Conservation (phyloP, 2,113 vertebrate species). For the Anser cygnoides region DNA sequence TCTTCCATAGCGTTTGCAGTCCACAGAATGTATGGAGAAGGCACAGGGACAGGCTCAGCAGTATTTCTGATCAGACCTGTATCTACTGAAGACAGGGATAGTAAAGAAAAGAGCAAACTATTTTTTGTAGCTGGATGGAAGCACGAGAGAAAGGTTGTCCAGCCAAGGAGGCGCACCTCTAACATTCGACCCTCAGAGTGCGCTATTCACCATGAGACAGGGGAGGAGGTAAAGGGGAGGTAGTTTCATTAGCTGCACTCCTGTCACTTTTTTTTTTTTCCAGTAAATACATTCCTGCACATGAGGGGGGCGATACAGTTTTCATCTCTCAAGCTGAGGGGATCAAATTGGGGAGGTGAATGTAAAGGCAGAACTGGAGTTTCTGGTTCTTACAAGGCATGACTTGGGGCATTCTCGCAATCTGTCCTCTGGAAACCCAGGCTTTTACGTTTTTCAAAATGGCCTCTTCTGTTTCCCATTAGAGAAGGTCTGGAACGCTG, state of each 20-base stretch:
- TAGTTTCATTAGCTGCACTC: not conserved
- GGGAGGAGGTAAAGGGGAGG: not conserved
- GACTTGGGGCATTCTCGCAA: not conserved
- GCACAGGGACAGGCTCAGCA: not conserved
- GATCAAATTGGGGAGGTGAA: not conserved
- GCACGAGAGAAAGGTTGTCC: not conserved
- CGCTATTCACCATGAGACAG: not conserved
- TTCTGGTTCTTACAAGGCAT: not conserved
- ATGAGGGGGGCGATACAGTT: not conserved
- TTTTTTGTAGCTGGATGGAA: rapidly evolving
- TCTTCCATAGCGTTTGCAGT: not conserved
- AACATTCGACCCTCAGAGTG: not conserved
- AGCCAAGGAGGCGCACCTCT: not conserved
- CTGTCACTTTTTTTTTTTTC: not conserved
- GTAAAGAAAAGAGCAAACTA: not conserved
- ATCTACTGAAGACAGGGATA: not conserved
- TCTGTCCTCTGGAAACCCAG: not conserved
- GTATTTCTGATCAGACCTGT: not conserved
- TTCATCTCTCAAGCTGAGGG: not conserved
- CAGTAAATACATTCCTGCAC: not conserved
- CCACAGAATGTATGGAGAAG: not conserved
- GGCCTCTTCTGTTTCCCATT: not conserved
- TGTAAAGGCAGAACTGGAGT: not conserved
- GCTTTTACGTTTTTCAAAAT: not conserved
- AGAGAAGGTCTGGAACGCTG: not conserved